Evolutionary conservation across 1,140 invertebrate genomes (phyloP).

Genomic region (Odontomachus brunneus): DNA sequence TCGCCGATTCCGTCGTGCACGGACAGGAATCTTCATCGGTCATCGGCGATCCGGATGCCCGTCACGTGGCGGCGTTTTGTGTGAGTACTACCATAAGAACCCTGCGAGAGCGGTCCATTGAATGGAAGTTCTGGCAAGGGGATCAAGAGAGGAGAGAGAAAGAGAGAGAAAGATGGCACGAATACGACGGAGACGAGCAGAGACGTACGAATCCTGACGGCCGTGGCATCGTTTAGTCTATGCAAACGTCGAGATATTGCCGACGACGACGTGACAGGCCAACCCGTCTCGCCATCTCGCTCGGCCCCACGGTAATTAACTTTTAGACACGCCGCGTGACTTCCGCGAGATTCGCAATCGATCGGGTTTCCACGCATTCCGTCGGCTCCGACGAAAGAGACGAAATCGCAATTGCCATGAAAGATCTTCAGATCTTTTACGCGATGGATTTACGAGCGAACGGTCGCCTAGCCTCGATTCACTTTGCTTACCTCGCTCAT

Average conservation of each 20-base stretch:
- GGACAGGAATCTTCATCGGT: conserved; percentile 70
- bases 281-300: conserved; percentile 14
- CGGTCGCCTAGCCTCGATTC: background rate
- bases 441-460: background rate
- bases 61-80: conserved; percentile 81
- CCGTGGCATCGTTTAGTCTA: conserved; percentile 61
- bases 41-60: conserved; percentile 78
- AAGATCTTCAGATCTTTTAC: background rate
- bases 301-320: background rate
- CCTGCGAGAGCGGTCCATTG: conserved; percentile 65
- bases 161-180: conserved; percentile 37
- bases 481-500: background rate
- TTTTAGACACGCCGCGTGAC: background rate
- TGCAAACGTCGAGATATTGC: conserved; percentile 66
- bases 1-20: conserved; percentile 68
- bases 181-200: conserved; percentile 57
- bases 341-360: no score
- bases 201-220: conserved; percentile 58
- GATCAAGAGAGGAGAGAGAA: conserved; percentile 54
- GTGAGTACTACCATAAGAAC: conserved; percentile 76
- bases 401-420: background rate
- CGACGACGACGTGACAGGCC: conserved; percentile 5
- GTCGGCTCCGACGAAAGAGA: no score
- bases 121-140: conserved; percentile 61
- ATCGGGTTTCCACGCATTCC: background rate